Conservation (phyloP, 2,113 vertebrate species). For the Rhinogobius similis region DNA sequence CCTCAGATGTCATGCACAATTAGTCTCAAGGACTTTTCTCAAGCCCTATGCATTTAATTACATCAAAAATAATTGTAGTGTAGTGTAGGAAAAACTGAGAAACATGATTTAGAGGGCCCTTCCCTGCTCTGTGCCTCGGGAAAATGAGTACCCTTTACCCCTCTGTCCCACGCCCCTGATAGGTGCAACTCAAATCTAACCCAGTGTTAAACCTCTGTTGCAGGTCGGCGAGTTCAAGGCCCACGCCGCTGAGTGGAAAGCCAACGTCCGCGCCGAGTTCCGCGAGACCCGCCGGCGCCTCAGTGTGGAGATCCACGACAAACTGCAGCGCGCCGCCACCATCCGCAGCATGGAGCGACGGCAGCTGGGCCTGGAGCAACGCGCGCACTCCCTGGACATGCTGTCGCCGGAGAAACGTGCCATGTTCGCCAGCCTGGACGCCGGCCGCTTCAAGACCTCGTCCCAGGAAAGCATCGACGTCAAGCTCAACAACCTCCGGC, state of each 20-base stretch:
- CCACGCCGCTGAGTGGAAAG: conserved; percentile 96
- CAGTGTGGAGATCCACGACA: conserved; percentile 96
- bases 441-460: conserved; percentile 89
- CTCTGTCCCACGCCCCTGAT: too few species aligned
- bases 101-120: too few species aligned
- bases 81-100: too few species aligned
- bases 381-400: conserved; percentile 95
- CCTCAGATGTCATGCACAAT: too few species aligned
- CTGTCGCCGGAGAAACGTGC: conserved; percentile 94
- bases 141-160: too few species aligned
- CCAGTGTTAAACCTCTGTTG: neutral
- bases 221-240: conserved; percentile 97
- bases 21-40: too few species aligned
- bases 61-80: too few species aligned
- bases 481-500: conserved; percentile 91
- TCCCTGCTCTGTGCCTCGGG: too few species aligned
- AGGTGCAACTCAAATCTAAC: neutral
- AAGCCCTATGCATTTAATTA: too few species aligned
- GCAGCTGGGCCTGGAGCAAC: conserved; percentile 92
- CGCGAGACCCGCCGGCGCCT: conserved; percentile 91
- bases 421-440: conserved; percentile 89
- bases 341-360: conserved; percentile 97
- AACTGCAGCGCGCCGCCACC: conserved; percentile 94
- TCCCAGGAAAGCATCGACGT: conserved; percentile 97
- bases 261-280: conserved; percentile 93